Evolutionary conservation across 2,797 vertebrate species (phyloP), one percentile per base, ranked within the genome.

Genomic region (Pempheris klunzingeri): DNA sequence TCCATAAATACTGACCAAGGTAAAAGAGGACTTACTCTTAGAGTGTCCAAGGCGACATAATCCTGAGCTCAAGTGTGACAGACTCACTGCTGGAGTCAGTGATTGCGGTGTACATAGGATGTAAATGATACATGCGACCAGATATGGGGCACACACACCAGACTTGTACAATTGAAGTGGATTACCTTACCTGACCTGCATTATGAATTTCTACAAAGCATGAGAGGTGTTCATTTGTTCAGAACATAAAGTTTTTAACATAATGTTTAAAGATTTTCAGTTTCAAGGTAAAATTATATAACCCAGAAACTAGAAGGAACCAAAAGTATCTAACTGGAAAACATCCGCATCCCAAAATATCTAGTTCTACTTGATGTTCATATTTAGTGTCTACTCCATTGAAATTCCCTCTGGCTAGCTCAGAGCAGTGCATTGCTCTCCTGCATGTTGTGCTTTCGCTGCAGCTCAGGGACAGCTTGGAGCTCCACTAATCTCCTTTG

Each of bases 401-500:
- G 63, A 85, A 87, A 83, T 55, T 39, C 63, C 74, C 84, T 38
- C 60, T 73, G 77, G 79, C 78, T 72, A 60, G 75, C 84, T 81
- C 44, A 55, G 41, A 81, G 78, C 67, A 44, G 32, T 70, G 60
- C 63, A 70, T 30, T 68, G 54, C 55, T 84, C 49, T 83, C 71
- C 79, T 77, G 68, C 10, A n/a, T 67, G 68, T 83, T 80, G 77
- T 77, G 47, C 80, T 84, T 70, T 58, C 68, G 22, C 74, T 72
- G 60, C 76, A 81, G 81, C 78, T 77, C 81, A 63, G 85, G 83
- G 84, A 88, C 84, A 87, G 85, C 78, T 88, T 77, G 81, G 71
- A 82, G 88, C 74, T 70, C 71, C 77, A 72, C 73, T 83, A 82
- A 87, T 86, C 86, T 91, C 75, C 81, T 83, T 82, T 87, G 80